phyloP scores from a whole-genome alignment of 2,888 invertebrate genomes.

The Netelia virgata region DNA sequence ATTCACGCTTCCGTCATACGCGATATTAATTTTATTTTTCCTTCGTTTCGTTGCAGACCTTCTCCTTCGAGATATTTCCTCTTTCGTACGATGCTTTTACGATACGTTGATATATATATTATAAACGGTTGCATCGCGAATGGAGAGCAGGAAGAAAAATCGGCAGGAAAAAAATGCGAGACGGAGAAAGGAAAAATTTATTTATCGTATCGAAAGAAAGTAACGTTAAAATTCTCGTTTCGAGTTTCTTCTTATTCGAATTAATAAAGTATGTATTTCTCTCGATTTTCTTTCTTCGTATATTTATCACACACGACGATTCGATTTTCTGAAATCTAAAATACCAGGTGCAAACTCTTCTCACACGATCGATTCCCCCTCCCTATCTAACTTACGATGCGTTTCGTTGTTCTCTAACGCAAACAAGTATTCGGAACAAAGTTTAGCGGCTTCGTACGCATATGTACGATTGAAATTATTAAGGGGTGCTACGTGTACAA shows the following conservation, averaged over 20 bases:
- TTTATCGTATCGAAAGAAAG: background rate
- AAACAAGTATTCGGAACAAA: slow-evolving; percentile 24
- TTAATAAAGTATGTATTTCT: too few species aligned
- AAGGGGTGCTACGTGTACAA: slow-evolving; percentile 11
- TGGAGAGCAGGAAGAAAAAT: background rate
- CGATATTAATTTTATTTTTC: background rate
- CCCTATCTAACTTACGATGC: background rate
- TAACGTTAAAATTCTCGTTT: background rate
- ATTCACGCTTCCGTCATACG: background rate
- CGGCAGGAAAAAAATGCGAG: background rate
- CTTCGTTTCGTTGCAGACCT: too few species aligned
- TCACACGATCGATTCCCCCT: too few species aligned
- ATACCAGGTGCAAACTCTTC: too few species aligned
- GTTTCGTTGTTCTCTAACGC: background rate
- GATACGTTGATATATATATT: slow-evolving; percentile 1
- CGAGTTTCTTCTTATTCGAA: background rate
- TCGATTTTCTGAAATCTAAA: too few species aligned
- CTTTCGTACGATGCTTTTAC: background rate
- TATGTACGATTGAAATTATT: slow-evolving; percentile 26
- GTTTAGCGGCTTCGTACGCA: background rate
- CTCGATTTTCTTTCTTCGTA: too few species aligned
- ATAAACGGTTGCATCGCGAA: background rate
- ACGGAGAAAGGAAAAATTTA: background rate
- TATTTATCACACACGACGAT: too few species aligned
- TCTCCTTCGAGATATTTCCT: too few species aligned